These are phyloP conservation scores for Acridotheres tristis DNA, from an alignment of 2,797 vertebrate genomes.

Conservation along the genomic window DNA sequence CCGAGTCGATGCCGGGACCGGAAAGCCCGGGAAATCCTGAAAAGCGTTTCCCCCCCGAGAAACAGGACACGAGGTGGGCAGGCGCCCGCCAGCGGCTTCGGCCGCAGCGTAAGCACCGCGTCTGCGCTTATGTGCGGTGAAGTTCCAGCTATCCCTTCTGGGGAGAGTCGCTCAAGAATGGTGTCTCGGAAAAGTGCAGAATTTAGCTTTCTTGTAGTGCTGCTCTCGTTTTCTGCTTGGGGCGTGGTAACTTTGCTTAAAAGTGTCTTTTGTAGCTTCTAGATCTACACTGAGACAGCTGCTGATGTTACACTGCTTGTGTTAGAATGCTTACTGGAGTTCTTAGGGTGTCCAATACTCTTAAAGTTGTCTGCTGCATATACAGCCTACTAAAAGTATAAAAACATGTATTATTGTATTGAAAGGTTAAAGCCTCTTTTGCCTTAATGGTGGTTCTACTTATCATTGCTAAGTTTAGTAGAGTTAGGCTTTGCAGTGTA, in stretches of 20 bases:
- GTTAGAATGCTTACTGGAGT: neutral
- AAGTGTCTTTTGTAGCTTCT: neutral
- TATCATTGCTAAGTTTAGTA: neutral
- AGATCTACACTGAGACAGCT: neutral
- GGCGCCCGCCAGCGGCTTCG: neutral
- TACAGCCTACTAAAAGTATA: neutral
- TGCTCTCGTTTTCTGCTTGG: neutral
- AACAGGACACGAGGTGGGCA: neutral
- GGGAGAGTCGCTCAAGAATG: neutral
- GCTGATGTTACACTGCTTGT: neutral
- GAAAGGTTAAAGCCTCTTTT: neutral
- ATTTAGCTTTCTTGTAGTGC: accelerated
- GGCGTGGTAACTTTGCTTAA: neutral
- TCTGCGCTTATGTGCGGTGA: neutral
- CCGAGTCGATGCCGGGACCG: no score
- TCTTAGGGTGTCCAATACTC: neutral
- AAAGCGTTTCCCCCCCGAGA: neutral
- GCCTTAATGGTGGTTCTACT: neutral
- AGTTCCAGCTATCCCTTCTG: neutral
- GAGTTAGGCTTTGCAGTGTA: neutral
- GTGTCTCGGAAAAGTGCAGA: neutral
- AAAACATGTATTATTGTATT: neutral
- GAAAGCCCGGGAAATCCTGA: neutral
- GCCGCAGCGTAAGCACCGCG: neutral
- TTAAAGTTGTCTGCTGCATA: neutral